Evolutionary conservation across 1,140 invertebrate genomes (phyloP).

Genomic region (Aphidius ervi): DNA sequence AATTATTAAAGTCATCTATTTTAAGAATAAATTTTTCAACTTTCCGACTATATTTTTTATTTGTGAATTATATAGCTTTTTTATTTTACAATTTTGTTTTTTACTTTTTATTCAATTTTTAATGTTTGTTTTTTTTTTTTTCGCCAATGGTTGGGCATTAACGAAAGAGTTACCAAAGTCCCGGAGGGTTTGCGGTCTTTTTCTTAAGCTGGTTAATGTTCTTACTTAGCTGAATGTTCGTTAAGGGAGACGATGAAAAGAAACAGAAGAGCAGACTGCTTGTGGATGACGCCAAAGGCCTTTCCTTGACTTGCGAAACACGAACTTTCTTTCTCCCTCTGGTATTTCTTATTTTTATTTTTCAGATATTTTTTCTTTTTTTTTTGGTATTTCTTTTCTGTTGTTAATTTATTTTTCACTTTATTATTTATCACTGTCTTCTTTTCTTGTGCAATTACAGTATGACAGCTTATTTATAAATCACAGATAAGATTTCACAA

Average conservation of each 20-base stretch:
- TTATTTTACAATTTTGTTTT: not conserved
- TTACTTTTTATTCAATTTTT: constrained; percentile 18
- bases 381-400: not conserved
- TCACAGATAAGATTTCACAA: no score
- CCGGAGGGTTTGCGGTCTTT: constrained; percentile 23
- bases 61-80: no score
- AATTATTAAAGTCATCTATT: no score
- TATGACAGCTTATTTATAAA: no score
- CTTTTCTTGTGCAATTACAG: no score
- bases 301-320: constrained; percentile 11
- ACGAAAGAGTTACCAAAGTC: constrained; percentile 39
- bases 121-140: constrained; percentile 34
- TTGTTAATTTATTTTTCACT: not conserved
- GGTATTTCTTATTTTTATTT: not conserved
- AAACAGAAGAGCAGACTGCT: constrained; percentile 4
- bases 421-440: not conserved
- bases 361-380: constrained; percentile 8
- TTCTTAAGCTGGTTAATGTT: constrained; percentile 34
- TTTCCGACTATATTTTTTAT: no score
- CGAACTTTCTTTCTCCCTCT: constrained; percentile 2
- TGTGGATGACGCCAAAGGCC: constrained; percentile 4
- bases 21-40: no score
- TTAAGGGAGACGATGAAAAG: constrained; percentile 29
- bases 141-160: constrained; percentile 30
- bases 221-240: constrained; percentile 43